Conservation (phyloP, 2,113 vertebrate genomes). For the Vulpes ferrilata region DNA sequence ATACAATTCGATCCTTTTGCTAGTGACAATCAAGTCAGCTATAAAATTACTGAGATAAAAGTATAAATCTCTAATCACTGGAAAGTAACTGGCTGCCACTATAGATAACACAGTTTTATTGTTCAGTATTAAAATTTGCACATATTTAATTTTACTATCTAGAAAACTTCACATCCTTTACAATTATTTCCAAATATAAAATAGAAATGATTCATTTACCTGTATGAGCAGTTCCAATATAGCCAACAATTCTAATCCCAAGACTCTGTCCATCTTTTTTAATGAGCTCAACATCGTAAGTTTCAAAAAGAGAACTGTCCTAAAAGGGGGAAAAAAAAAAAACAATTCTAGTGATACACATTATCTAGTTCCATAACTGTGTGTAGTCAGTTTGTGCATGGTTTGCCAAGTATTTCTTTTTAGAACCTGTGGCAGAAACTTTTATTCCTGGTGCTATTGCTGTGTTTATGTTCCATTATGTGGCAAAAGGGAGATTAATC, state of each 20-base stretch:
- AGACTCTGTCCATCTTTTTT: constrained; percentile 96
- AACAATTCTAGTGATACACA: not conserved
- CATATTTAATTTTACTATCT: constrained; percentile 61
- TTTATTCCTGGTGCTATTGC: not conserved
- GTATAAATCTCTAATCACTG: not conserved
- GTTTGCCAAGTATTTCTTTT: not conserved
- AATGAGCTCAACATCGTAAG: constrained; percentile 92
- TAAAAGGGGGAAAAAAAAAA: constrained; percentile 77
- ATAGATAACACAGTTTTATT: constrained; percentile 59
- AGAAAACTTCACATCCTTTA: constrained; percentile 63
- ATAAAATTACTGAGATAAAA: constrained; percentile 68
- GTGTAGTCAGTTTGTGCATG: not conserved
- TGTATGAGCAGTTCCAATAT: constrained; percentile 88
- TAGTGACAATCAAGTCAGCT: constrained; percentile 25
- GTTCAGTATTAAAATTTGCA: constrained; percentile 61
- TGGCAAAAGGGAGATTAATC: not conserved
- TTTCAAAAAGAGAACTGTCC: constrained; percentile 91
- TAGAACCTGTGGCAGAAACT: not conserved
- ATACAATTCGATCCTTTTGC: constrained; percentile 21
- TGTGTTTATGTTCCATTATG: not conserved
- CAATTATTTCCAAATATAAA: constrained; percentile 65
- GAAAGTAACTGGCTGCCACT: constrained; percentile 58
- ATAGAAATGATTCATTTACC: constrained; percentile 87
- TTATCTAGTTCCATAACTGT: not conserved
- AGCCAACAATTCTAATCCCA: constrained; percentile 96